phyloP scores from a whole-genome alignment of 1,140 invertebrate genomes.

The Gerris buenoi region DNA sequence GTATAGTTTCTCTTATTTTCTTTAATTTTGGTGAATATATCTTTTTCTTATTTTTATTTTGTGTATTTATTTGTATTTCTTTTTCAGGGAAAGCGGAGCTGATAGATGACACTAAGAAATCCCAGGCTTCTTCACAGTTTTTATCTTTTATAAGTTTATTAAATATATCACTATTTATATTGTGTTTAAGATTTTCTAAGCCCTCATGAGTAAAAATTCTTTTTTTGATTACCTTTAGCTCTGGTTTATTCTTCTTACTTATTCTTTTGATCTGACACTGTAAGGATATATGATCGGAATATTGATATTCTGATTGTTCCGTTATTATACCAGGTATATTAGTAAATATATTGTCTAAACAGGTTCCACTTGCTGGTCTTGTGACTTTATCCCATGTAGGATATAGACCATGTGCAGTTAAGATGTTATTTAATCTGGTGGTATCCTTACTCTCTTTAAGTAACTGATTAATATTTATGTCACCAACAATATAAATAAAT shows the following conservation, averaged over 20 bases:
- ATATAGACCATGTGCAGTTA: background rate
- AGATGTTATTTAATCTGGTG: background rate
- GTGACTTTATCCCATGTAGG: background rate
- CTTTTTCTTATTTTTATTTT: background rate
- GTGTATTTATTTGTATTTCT: background rate
- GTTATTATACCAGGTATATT: background rate
- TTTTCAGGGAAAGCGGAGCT: background rate
- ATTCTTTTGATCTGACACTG: background rate
- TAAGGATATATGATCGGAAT: background rate
- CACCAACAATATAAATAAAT: background rate
- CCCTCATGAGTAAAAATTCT: background rate
- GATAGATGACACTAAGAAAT: background rate
- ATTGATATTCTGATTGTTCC: background rate
- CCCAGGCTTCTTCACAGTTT: background rate
- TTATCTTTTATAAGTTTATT: background rate
- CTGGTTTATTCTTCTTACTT: background rate
- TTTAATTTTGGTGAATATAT: background rate
- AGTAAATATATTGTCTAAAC: background rate
- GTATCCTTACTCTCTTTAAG: background rate
- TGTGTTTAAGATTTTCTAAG: background rate
- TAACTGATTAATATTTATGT: background rate
- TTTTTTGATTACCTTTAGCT: background rate
- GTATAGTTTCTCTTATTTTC: background rate
- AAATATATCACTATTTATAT: background rate
- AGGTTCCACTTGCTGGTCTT: background rate